Evolutionary conservation across 2,888 invertebrate species (phyloP).

Genomic region (Cephus runcator): DNA sequence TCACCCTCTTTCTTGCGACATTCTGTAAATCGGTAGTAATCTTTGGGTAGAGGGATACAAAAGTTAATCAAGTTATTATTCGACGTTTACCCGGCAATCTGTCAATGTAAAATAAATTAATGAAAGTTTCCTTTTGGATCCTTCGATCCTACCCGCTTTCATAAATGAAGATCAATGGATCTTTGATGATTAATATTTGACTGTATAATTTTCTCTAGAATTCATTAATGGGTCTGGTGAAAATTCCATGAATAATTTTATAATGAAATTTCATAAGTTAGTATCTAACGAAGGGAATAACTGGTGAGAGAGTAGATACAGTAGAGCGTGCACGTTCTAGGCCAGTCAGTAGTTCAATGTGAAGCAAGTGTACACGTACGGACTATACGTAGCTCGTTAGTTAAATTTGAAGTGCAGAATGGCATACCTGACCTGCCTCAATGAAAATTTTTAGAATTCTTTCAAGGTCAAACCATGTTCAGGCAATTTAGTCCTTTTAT

Average conservation of each 20-base stretch:
- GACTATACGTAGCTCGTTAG: background rate
- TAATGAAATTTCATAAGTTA: background rate
- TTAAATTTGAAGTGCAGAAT: background rate
- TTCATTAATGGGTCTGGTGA: background rate
- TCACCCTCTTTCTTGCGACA: constrained; percentile 35
- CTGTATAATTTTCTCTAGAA: background rate
- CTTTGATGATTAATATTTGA: background rate
- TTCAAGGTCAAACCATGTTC: background rate
- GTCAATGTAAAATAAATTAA: constrained; percentile 34
- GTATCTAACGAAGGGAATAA: background rate
- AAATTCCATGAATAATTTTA: background rate
- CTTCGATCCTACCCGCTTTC: background rate
- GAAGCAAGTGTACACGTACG: background rate
- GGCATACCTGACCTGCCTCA: background rate
- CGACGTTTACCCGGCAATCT: constrained; percentile 11
- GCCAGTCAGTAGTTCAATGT: background rate
- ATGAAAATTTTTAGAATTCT: background rate
- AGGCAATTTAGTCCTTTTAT: background rate
- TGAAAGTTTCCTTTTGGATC: constrained; percentile 22
- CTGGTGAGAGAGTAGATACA: background rate
- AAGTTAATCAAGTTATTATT: constrained; percentile 13
- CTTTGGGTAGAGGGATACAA: constrained; percentile 29
- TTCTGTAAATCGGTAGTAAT: constrained; percentile 34
- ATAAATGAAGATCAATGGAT: background rate
- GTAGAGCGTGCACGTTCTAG: background rate